A percentile compares a stretch with the other conserved stretches of the same genome.
Evolutionary conservation across 2,888 invertebrate genomes (phyloP).

Genomic region (Mythimna pallens): DNA sequence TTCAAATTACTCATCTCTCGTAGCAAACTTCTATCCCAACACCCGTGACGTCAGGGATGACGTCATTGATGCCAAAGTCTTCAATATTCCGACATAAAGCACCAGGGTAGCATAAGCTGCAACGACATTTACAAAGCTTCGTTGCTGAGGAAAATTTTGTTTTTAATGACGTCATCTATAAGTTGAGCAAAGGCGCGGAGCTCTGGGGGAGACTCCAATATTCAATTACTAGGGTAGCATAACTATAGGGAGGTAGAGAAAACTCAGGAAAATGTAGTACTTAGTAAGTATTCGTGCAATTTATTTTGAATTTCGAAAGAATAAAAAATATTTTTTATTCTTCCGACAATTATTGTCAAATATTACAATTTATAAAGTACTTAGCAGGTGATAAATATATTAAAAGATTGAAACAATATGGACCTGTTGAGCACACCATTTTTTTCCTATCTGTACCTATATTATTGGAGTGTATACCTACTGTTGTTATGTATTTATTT

Average conservation of each 20-base stretch:
- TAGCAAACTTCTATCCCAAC: neutral
- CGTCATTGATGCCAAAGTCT: constrained; percentile 21
- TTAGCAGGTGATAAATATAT: no score
- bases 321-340: no score
- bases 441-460: no score
- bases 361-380: no score
- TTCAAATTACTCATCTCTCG: neutral
- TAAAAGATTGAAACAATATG: no score
- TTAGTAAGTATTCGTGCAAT: no score
- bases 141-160: neutral
- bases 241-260: neutral
- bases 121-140: neutral
- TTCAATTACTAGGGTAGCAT: constrained; percentile 37
- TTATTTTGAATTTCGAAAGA: no score
- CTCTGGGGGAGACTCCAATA: constrained; percentile 36
- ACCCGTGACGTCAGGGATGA: constrained; percentile 9
- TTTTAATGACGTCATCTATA: neutral
- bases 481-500: no score
- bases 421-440: no score
- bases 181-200: constrained; percentile 2
- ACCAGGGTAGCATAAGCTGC: constrained; percentile 37
- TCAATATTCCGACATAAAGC: constrained; percentile 11
- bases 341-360: no score
- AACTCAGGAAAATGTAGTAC: neutral
- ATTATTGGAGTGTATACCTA: no score